A percentile compares a stretch with the other conserved stretches of the same genome.
phyloP scores from a whole-genome alignment of 2,888 invertebrate genomes.

The Congeria kusceri region DNA sequence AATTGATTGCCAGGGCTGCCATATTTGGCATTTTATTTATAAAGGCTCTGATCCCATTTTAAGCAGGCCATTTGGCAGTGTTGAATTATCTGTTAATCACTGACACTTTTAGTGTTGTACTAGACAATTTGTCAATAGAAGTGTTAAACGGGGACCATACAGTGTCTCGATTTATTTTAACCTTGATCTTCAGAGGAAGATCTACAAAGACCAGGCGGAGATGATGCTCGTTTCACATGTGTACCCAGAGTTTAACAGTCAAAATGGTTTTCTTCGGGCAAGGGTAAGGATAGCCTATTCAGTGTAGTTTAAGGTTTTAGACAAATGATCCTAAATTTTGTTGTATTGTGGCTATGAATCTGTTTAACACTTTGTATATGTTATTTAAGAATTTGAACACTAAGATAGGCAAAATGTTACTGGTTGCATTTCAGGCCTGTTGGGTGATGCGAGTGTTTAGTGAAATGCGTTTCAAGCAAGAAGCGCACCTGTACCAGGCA shows the following conservation, averaged over 20 bases:
- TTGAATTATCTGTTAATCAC: no score
- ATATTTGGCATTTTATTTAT: no score
- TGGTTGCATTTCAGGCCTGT: conserved; percentile 89
- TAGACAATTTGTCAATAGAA: no score
- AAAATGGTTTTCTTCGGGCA: conserved; percentile 95
- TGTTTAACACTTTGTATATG: no score
- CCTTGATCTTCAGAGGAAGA: conserved; percentile 88
- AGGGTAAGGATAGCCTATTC: conserved; percentile 87
- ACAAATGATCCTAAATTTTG: neutral
- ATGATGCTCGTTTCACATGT: conserved; percentile 95
- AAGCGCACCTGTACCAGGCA: conserved; percentile 91
- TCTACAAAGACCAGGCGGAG: conserved; percentile 97
- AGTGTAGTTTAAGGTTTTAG: neutral
- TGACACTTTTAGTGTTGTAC: no score
- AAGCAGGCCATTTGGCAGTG: no score
- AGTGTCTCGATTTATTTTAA: neutral
- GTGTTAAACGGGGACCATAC: no score
- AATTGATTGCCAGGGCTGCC: no score
- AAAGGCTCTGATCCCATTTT: no score
- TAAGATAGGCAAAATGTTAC: no score
- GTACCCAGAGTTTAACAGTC: conserved; percentile 95
- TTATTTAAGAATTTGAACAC: no score
- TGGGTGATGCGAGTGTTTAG: conserved; percentile 97
- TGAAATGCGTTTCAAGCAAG: conserved; percentile 94
- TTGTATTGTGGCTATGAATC: neutral